Evolutionary conservation across 2,113 vertebrate species (phyloP).

Genomic region (Phylloscopus whistleri): DNA sequence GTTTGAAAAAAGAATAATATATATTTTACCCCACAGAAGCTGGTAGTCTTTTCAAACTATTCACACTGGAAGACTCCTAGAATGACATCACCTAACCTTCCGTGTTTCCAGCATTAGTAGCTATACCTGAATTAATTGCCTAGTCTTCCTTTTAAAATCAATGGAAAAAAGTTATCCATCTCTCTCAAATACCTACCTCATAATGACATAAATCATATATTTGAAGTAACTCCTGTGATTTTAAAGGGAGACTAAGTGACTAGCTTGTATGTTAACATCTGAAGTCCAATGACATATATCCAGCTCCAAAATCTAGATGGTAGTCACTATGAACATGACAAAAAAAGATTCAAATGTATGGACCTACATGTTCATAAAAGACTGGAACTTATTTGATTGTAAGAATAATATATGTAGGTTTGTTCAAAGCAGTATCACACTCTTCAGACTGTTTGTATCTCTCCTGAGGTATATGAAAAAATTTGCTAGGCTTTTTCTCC

Average conservation of each 20-base stretch:
- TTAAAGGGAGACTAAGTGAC: background rate
- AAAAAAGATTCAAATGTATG: background rate
- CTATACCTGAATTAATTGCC: background rate
- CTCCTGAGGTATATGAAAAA: background rate
- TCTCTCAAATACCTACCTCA: background rate
- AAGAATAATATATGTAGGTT: background rate
- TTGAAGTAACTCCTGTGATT: background rate
- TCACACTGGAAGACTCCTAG: background rate
- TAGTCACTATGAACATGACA: background rate
- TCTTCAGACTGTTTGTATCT: background rate
- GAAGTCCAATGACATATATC: background rate
- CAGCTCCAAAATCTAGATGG: background rate
- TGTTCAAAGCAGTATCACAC: background rate
- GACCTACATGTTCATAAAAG: background rate
- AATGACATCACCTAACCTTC: background rate
- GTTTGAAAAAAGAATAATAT: background rate
- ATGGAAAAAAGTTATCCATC: background rate
- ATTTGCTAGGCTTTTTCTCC: background rate
- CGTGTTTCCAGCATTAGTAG: background rate
- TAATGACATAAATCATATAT: background rate
- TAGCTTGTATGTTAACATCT: background rate
- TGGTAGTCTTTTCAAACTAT: background rate
- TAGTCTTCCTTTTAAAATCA: background rate
- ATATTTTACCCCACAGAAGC: background rate
- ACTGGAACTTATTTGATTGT: background rate